Percentiles rank a stretch among this genome's conserved stretches.
Evolutionary conservation across 35 echinoderm and acorn worm species (phyloP).

Genomic region (Heliocidaris tuberculata): DNA sequence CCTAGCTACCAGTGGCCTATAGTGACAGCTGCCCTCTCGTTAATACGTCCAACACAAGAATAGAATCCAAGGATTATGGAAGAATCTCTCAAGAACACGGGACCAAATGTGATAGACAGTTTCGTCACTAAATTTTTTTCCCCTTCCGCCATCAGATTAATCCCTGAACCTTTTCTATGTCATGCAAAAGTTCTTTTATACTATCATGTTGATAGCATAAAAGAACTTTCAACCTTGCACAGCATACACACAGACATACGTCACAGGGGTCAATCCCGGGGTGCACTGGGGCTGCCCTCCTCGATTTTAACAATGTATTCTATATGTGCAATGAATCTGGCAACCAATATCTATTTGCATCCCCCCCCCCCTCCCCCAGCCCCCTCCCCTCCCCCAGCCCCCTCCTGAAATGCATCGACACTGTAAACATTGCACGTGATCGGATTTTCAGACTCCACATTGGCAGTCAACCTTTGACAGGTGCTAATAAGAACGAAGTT

Average conservation of each 20-base stretch:
- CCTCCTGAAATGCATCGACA: neutral
- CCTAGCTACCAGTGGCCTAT: neutral
- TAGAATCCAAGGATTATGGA: neutral
- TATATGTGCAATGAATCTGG: too few species aligned
- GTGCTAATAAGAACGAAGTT: neutral
- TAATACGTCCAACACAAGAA: neutral
- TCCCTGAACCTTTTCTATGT: too few species aligned
- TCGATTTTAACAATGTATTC: too few species aligned
- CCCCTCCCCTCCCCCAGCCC: too few species aligned
- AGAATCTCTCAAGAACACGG: neutral
- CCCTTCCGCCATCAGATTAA: too few species aligned
- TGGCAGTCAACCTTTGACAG: neutral
- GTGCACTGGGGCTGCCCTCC: too few species aligned
- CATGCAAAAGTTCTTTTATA: neutral
- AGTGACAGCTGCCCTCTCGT: neutral
- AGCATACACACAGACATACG: too few species aligned
- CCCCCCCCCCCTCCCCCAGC: too few species aligned
- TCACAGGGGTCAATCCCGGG: too few species aligned
- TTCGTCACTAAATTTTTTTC: neutral
- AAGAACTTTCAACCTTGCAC: too few species aligned
- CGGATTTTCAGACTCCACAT: too few species aligned
- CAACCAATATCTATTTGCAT: neutral
- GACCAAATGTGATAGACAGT: neutral
- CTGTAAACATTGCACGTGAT: neutral
- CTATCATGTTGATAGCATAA: neutral